Base-by-base conservation (phyloP, 2,797 vertebrate species). In the Toxotes lorentzi region DNA sequence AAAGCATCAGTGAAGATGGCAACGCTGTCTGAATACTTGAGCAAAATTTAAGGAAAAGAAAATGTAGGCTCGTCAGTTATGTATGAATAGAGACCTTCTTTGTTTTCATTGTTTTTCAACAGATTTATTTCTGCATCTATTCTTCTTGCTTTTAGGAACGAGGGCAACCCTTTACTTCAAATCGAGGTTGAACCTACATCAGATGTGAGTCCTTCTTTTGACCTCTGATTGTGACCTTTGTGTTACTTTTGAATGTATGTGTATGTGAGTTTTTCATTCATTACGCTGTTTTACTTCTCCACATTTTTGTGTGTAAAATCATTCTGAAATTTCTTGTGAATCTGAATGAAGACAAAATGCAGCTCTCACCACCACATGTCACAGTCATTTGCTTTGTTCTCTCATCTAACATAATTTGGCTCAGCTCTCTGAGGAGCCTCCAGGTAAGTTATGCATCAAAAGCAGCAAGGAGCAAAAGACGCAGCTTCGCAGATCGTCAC, bases 171-270 rank as follows among this genome's bases (percentile, higher is more conserved):
- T 76, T 94, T 99, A 90, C 98, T 99, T 94, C 97, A 99, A 92
- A 99, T 99, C 92, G 98, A 99, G 96, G 97, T 99, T 83, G 98
- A 99, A 89, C 97, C 97, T 59, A 98, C 97, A 62, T 99, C 97
- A 0, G 98, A 99, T 88, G 98, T 99, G 91, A 97, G 95, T 95
- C 32, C 41, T 41, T 59, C 27, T 63, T 48, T 58, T 70, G 1
- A 34, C 66, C 23, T 76, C 4, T 34, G 16, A 17, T 1, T 17
- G 3, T 40, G 32, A 41, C 3, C 10, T 64, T 59, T 78, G 59
- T 38, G 61, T 50, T 34, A 10, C 21, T 59, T 60, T 58, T 68
- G 7, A 63, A 4, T 59, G 11, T 19, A 23, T 13, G 35, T 11
- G 7, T 24, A 21, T 58, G 7, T 13, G 6, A 16, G 3, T 47